These are phyloP conservation scores for Maconellicoccus hirsutus DNA, from an alignment of 1,140 invertebrate genomes.

Conservation along the genomic window DNA sequence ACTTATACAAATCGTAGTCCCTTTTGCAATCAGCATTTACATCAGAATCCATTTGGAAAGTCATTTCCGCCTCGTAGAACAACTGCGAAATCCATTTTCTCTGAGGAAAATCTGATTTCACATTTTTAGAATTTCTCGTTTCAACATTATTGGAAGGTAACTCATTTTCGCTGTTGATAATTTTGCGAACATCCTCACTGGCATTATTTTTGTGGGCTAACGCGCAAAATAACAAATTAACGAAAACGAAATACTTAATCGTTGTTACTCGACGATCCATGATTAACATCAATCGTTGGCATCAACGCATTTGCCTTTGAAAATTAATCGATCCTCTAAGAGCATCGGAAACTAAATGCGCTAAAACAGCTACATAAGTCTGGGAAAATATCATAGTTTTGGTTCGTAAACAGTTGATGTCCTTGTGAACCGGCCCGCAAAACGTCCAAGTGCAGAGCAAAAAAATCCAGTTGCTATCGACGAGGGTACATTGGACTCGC, in stretches of 20 bases:
- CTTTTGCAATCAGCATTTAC: neutral
- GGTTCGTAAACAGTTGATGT: conserved; percentile 13
- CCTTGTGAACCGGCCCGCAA: conserved; percentile 6
- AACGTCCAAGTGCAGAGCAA: neutral
- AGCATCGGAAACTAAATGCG: neutral
- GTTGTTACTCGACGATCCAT: conserved; percentile 11
- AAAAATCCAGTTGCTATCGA: conserved; percentile 8
- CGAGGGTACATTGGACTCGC: neutral
- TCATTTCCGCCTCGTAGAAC: neutral
- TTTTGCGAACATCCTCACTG: neutral
- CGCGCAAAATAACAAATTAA: conserved; percentile 5
- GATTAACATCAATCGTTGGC: conserved; percentile 8
- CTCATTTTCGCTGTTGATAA: conserved; percentile 3
- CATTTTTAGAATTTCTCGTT: neutral
- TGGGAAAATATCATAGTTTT: neutral
- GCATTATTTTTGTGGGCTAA: neutral
- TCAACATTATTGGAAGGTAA: neutral
- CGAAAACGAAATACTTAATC: neutral
- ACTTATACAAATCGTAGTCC: neutral
- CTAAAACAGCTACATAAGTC: neutral
- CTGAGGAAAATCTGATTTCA: neutral
- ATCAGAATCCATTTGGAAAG: neutral
- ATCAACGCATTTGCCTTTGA: neutral
- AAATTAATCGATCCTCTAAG: conserved; percentile 11
- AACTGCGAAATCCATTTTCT: conserved; percentile 16